Percentiles rank a stretch among this genome's conserved stretches.
Conservation (phyloP, 2,888 invertebrate genomes). For the Acleris sparsana region DNA sequence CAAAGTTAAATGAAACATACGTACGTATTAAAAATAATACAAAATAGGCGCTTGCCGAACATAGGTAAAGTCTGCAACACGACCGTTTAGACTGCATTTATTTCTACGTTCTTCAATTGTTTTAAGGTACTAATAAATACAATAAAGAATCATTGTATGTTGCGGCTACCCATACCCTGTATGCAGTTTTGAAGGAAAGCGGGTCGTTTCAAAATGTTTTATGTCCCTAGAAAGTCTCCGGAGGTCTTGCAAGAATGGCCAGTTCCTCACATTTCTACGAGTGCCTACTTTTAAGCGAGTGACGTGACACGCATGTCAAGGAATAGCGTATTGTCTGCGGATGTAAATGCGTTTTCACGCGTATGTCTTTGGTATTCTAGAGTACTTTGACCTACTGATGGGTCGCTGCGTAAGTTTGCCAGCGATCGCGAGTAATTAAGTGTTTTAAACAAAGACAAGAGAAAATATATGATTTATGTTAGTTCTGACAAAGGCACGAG, state of each 20-base stretch:
- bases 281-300: slow-evolving; percentile 42
- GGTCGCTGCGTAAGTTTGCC: neutral
- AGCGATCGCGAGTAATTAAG: neutral
- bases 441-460: slow-evolving; percentile 38
- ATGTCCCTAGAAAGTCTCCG: slow-evolving; percentile 36
- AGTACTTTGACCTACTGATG: slow-evolving; percentile 15
- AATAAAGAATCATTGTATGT: too few relatives aligned
- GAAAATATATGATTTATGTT: neutral
- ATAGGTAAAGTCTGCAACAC: too few relatives aligned
- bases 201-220: slow-evolving; percentile 24
- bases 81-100: too few relatives aligned
- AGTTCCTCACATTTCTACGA: slow-evolving; percentile 12
- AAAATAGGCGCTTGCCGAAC: too few relatives aligned
- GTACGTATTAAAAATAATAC: too few relatives aligned
- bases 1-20: too few relatives aligned
- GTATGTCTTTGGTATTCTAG: slow-evolving; percentile 12
- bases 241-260: slow-evolving; percentile 32
- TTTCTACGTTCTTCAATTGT: too few relatives aligned
- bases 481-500: neutral
- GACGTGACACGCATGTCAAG: slow-evolving; percentile 51
- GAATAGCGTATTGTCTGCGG: slow-evolving; percentile 49
- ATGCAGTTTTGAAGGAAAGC: slow-evolving; percentile 18
- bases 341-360: slow-evolving; percentile 41
- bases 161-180: too few relatives aligned
- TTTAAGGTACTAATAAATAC: too few relatives aligned